Evolutionary conservation across 2,797 vertebrate species (phyloP).

Genomic region (Xiphorhynchus erythropygius): DNA sequence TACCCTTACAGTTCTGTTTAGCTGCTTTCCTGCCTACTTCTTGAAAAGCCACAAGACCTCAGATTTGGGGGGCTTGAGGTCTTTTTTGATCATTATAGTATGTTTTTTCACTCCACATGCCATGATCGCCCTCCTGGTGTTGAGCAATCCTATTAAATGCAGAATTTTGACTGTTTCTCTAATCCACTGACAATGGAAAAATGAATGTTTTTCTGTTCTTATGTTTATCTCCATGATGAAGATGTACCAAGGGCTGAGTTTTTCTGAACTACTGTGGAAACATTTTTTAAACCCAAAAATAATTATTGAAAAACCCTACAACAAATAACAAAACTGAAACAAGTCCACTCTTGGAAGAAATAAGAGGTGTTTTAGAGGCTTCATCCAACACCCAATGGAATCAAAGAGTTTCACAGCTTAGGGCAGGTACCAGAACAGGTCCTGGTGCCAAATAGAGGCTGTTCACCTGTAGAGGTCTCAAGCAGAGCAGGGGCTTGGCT

Average conservation of each 20-base stretch:
- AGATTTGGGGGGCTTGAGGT: not conserved
- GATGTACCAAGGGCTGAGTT: not conserved
- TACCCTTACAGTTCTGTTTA: conserved; percentile 73
- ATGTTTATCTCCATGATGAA: not conserved
- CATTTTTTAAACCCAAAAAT: not conserved
- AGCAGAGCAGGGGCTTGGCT: not conserved
- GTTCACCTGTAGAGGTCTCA: not conserved
- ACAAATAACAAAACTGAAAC: rapidly evolving
- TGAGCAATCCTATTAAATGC: not conserved
- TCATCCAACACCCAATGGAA: not conserved
- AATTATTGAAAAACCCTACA: not conserved
- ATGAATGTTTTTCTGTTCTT: not conserved
- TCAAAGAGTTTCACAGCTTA: not conserved
- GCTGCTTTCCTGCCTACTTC: conserved; percentile 82
- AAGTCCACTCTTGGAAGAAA: not conserved
- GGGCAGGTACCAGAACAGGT: not conserved
- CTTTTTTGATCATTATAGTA: conserved; percentile 69
- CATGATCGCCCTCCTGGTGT: not conserved
- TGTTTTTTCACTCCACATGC: not conserved
- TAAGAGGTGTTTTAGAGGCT: not conserved
- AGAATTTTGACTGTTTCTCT: not conserved
- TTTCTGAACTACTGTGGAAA: not conserved
- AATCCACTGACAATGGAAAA: not conserved
- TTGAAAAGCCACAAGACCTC: conserved; percentile 74
- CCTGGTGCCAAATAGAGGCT: not conserved